These are phyloP conservation scores for Danaus melanippus DNA, from an alignment of 1,140 invertebrate species.

Conservation along the genomic window DNA sequence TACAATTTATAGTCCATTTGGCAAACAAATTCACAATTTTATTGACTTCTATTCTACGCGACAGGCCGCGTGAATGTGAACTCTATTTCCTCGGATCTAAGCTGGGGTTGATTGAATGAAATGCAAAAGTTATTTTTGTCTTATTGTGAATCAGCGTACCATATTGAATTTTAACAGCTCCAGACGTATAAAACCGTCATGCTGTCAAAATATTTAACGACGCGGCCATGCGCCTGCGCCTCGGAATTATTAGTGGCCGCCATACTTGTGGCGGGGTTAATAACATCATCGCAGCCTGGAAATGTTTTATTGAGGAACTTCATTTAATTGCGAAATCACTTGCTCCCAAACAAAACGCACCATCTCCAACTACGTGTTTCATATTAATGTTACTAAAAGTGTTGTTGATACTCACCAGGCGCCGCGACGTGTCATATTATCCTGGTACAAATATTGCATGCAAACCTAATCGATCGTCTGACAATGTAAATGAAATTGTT, in stretches of 20 bases:
- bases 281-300: too few relatives aligned
- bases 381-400: too few relatives aligned
- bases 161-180: conserved; percentile 28
- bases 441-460: too few relatives aligned
- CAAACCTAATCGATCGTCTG: too few relatives aligned
- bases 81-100: conserved; percentile 1
- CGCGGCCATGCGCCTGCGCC: conserved; percentile 17
- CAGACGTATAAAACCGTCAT: conserved; percentile 28
- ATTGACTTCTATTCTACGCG: not conserved
- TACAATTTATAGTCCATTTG: conserved; percentile 13
- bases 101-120: not conserved
- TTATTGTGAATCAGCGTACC: conserved; percentile 25
- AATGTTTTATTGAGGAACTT: too few relatives aligned
- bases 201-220: conserved; percentile 39
- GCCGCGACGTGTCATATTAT: too few relatives aligned
- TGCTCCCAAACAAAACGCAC: too few relatives aligned
- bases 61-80: not conserved
- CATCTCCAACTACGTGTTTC: too few relatives aligned
- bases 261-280: conserved; percentile 11
- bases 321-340: too few relatives aligned
- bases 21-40: conserved; percentile 7
- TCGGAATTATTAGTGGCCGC: conserved; percentile 13
- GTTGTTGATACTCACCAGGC: too few relatives aligned
- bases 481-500: too few relatives aligned
- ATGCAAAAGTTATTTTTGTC: conserved; percentile 5